Conservation (phyloP, 2,888 invertebrate species). For the Penaeus monodon region DNA sequence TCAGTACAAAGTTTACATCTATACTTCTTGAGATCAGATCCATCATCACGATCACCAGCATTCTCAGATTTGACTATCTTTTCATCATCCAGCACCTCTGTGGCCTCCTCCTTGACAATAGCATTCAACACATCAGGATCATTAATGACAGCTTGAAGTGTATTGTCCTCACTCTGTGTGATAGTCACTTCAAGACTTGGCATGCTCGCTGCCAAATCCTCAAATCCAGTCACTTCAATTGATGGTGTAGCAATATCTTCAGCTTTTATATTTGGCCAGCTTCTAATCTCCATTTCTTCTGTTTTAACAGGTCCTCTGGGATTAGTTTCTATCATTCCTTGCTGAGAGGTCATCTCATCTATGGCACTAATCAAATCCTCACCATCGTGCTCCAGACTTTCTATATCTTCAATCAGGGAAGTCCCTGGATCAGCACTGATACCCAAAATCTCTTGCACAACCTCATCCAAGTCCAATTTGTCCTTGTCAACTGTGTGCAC, state of each 20-base stretch:
- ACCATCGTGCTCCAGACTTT: conserved; percentile 26
- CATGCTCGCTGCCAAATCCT: conserved; percentile 14
- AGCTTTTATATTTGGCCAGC: neutral
- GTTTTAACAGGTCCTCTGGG: neutral
- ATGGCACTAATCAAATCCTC: conserved; percentile 46
- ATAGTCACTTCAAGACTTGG: conserved; percentile 46
- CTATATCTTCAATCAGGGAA: conserved; percentile 37
- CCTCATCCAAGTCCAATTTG: conserved; percentile 42
- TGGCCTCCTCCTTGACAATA: conserved; percentile 12
- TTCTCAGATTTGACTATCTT: conserved; percentile 4
- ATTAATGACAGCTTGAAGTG: conserved; percentile 43
- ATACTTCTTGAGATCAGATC: conserved; percentile 30
- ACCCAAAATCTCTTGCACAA: conserved; percentile 53
- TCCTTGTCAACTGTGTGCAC: conserved; percentile 20
- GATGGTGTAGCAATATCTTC: conserved; percentile 26
- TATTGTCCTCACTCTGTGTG: conserved; percentile 36
- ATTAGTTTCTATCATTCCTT: neutral
- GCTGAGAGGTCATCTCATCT: conserved; percentile 27
- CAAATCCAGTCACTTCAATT: conserved; percentile 41
- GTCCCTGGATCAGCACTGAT: conserved; percentile 6
- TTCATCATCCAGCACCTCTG: neutral
- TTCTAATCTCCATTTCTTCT: neutral
- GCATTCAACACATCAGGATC: conserved; percentile 22
- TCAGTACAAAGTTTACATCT: conserved; percentile 50
- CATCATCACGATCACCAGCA: neutral